These are phyloP conservation scores for Gymnogyps californianus DNA, from an alignment of 2,113 vertebrate species.

Conservation along the genomic window DNA sequence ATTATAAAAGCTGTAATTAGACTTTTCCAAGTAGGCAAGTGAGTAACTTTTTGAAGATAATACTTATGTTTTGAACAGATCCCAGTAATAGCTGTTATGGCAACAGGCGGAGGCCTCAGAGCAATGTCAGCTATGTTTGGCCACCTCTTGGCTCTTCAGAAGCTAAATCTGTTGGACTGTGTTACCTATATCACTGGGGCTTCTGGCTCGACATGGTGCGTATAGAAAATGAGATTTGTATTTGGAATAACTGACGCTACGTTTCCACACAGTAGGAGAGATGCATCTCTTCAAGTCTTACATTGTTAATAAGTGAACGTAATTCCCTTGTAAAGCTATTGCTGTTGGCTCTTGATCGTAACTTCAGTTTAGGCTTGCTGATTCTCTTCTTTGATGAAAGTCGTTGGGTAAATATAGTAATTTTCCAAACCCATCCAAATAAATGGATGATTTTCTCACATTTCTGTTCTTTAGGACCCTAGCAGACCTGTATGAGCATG, in stretches of 20 bases:
- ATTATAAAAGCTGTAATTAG: neutral
- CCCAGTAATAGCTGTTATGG: slow-evolving; percentile 82
- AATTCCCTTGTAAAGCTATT: neutral
- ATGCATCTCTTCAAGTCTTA: neutral
- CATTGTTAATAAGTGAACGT: neutral
- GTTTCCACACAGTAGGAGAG: neutral
- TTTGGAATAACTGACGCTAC: neutral
- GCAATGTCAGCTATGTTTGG: slow-evolving; percentile 84
- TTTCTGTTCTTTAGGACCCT: slow-evolving; percentile 73
- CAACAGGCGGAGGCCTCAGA: slow-evolving; percentile 83
- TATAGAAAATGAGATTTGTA: neutral
- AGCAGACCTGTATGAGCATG: slow-evolving; percentile 75
- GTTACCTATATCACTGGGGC: slow-evolving; percentile 81
- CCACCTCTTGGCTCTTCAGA: slow-evolving; percentile 78
- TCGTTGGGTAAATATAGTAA: neutral
- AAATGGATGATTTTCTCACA: neutral
- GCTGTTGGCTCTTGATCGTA: neutral
- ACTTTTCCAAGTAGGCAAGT: neutral
- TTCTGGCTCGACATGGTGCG: slow-evolving; percentile 89
- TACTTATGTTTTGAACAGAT: slow-evolving; percentile 73
- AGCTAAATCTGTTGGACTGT: slow-evolving; percentile 79
- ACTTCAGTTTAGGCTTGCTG: neutral
- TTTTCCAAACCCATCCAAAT: neutral
- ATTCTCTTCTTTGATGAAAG: neutral
- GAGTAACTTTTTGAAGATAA: slow-evolving; percentile 10